Evolutionary conservation across 2,888 invertebrate species (phyloP).

Genomic region (Phaedon cochleariae): DNA sequence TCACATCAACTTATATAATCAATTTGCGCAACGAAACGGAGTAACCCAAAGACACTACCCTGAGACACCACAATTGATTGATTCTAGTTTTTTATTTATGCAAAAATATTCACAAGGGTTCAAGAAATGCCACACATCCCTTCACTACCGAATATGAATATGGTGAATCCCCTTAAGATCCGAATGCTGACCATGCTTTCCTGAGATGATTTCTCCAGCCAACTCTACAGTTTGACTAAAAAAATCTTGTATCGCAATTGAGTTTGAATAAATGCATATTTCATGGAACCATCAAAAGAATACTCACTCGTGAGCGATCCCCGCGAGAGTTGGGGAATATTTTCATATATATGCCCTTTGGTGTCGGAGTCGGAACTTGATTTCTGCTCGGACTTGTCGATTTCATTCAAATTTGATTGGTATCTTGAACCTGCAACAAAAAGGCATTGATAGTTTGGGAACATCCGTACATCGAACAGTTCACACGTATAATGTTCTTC

Average conservation of each 20-base stretch:
- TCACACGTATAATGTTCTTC: too few relatives aligned
- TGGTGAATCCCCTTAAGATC: background rate
- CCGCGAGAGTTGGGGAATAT: slow-evolving; percentile 30
- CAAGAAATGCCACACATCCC: background rate
- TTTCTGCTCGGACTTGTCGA: slow-evolving; percentile 83
- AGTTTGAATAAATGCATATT: background rate
- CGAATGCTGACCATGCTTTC: background rate
- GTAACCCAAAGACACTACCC: too few relatives aligned
- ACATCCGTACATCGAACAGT: too few relatives aligned
- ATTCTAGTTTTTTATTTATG: too few relatives aligned
- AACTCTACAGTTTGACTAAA: background rate
- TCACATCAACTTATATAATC: too few relatives aligned
- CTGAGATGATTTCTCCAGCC: background rate
- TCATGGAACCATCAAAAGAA: slow-evolving; percentile 3
- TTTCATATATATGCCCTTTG: slow-evolving; percentile 63
- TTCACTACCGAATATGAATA: background rate
- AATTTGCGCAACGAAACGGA: too few relatives aligned
- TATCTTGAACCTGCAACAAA: slow-evolving; percentile 74
- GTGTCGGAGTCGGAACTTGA: slow-evolving; percentile 63
- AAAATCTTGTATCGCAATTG: background rate
- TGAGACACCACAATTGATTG: too few relatives aligned
- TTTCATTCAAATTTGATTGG: slow-evolving; percentile 78
- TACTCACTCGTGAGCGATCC: slow-evolving; percentile 33
- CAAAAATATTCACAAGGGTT: background rate
- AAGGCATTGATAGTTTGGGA: background rate